Conservation (phyloP, 2,113 vertebrate species). For the Rhabdomys dilectus region DNA sequence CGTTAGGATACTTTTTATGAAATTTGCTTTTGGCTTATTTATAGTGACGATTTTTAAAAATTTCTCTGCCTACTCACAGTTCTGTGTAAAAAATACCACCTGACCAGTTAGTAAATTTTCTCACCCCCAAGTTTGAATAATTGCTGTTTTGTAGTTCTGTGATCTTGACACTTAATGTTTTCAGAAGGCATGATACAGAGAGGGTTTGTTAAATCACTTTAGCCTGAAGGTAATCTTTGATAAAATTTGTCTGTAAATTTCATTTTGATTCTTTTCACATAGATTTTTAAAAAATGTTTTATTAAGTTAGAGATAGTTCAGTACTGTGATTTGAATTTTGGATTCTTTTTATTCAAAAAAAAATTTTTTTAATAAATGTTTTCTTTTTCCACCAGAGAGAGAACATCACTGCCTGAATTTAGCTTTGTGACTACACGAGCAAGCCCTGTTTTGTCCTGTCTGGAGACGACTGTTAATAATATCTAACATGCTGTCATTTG, state of each 20-base stretch:
- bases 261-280: slow-evolving; percentile 50
- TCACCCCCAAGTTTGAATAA: background rate
- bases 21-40: slow-evolving; percentile 57
- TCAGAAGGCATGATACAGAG: background rate
- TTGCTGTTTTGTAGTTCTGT: background rate
- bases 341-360: slow-evolving; percentile 41
- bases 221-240: slow-evolving; percentile 44
- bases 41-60: slow-evolving; percentile 50
- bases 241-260: slow-evolving; percentile 47
- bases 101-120: slow-evolving; percentile 55
- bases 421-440: slow-evolving; percentile 80
- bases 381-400: slow-evolving; percentile 83
- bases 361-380: slow-evolving; percentile 79
- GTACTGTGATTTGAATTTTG: slow-evolving; percentile 65
- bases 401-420: slow-evolving; percentile 83
- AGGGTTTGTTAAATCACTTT: slow-evolving; percentile 58
- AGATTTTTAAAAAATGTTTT: slow-evolving; percentile 53
- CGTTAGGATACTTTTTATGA: slow-evolving; percentile 44
- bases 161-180: slow-evolving; percentile 40
- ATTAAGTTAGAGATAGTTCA: slow-evolving; percentile 63
- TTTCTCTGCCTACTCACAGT: background rate
- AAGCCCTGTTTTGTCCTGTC: slow-evolving; percentile 73
- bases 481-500: slow-evolving; percentile 68
- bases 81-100: slow-evolving; percentile 29
- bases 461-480: slow-evolving; percentile 81